Base-by-base conservation (phyloP, 2,797 vertebrate genomes). In the Betta splendens region DNA sequence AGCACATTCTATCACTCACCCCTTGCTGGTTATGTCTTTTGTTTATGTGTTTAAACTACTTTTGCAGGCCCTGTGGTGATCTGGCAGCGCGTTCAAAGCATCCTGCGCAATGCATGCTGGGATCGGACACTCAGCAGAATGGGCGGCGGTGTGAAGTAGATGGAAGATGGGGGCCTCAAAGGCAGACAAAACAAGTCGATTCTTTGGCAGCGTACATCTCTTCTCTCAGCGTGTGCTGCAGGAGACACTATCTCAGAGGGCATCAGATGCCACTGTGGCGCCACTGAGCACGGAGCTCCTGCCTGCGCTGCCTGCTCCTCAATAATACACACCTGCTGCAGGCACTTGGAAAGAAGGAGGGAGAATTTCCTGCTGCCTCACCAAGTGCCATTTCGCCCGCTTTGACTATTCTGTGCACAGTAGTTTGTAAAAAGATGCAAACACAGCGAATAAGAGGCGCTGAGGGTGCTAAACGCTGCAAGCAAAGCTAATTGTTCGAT, bases 321-420 rank as follows among this genome's bases (percentile, higher is more conserved):
- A 50, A 59, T 69, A 72, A 66, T 49, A 69, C 55, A 61, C 55
- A 55, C 16, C 44, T 33, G 60, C 72, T 59, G 60, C 47, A 54
- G 44, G 71, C 47, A 37, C 39, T 28, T 40, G 33, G 13, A 45
- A 36, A 59, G 65, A 50, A 47, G 65, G 46, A 35, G 36, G 61
- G 15, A 33, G 35, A 71, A 61, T 35, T 28, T 26, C 11, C 16
- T 4, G 6, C 29, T 29, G 12, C 43, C 13, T 26, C 33, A 13
- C 22, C 12, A n/a, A 38, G 10, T 28, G 25, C 7, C 16, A 23
- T 51, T 54, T 42, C 16, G 12, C 20, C 37, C 1, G n/a, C n/a
- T n/a, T n/a, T n/a, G 10, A 16, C 2, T 20, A 56, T 46, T 20
- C n/a, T 52, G 17, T 52, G 31, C 10, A 4, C 20, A 55, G 23